A percentile compares a stretch with the other conserved stretches of the same genome.
These are phyloP conservation scores for Antedon mediterranea DNA, from an alignment of 53 echinoderm and acorn worm species.

Conservation along the genomic window DNA sequence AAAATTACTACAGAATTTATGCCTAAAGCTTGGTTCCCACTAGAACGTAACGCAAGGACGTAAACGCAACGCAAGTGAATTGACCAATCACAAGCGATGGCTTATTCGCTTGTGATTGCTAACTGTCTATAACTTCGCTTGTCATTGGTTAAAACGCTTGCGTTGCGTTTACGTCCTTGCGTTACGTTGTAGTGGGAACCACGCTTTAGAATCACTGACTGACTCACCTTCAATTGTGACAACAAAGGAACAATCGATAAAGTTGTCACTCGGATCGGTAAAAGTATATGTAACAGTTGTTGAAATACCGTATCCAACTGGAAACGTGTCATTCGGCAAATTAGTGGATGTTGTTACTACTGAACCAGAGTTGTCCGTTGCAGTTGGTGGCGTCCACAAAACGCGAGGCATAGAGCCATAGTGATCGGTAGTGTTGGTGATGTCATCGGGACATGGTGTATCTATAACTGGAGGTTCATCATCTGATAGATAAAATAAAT, in stretches of 20 bases:
- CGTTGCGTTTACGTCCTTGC: too few species aligned
- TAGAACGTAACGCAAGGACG: too few species aligned
- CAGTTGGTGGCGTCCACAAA: constrained; percentile 27
- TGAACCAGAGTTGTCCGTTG: constrained; percentile 17
- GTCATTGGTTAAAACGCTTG: too few species aligned
- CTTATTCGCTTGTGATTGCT: too few species aligned
- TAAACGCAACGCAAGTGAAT: too few species aligned
- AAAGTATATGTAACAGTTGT: constrained; percentile 29
- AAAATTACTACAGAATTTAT: too few species aligned
- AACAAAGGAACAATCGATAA: constrained; percentile 20
- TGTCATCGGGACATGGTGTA: constrained; percentile 24
- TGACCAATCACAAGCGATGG: too few species aligned
- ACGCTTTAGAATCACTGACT: too few species aligned
- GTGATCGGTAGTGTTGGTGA: constrained; percentile 5
- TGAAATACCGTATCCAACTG: constrained; percentile 1
- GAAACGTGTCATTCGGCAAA: constrained; percentile 8
- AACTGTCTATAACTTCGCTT: too few species aligned
- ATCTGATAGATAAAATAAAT: constrained; percentile 6
- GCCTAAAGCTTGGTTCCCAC: too few species aligned
- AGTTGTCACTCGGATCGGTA: constrained; percentile 23
- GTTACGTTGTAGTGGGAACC: too few species aligned
- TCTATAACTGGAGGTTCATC: constrained; percentile 13
- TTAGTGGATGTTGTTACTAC: neutral
- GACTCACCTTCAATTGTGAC: constrained; percentile 36
- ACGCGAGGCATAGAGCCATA: neutral